Evolutionary conservation across 30 jellyfish, hydroid and myxozoan species (phyloP).

Genomic region (Aurelia coerulea): DNA sequence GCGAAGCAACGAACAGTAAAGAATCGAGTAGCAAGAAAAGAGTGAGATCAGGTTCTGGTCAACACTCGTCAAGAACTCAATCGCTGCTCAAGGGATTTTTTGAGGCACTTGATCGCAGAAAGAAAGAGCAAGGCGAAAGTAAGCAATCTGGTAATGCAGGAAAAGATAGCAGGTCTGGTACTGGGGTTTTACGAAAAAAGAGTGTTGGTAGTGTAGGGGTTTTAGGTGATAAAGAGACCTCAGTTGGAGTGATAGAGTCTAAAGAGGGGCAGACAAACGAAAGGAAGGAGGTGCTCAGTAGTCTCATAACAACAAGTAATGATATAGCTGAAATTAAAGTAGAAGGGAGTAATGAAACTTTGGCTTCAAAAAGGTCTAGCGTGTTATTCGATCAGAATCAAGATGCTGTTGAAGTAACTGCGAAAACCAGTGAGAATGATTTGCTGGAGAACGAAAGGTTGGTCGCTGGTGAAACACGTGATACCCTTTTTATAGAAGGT

Average conservation of each 20-base stretch:
- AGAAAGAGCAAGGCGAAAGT: not conserved
- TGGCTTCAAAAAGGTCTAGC: not conserved
- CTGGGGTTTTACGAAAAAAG: not conserved
- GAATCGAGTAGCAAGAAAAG: conserved; percentile 51
- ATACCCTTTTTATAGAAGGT: too few relatives aligned
- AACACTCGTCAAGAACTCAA: conserved; percentile 52
- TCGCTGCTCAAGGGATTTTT: conserved; percentile 53
- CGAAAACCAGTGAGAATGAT: too few relatives aligned
- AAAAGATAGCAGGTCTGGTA: not conserved
- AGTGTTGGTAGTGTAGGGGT: not conserved
- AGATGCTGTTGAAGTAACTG: too few relatives aligned
- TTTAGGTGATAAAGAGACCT: not conserved
- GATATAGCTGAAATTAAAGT: not conserved
- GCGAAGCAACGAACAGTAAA: conserved; percentile 63
- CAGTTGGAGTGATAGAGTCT: too few relatives aligned
- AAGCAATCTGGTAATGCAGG: not conserved
- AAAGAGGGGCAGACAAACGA: not conserved
- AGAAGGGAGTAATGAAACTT: not conserved
- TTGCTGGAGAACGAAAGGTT: too few relatives aligned
- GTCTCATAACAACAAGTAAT: not conserved
- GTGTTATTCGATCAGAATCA: too few relatives aligned
- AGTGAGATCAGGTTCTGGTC: conserved; percentile 49
- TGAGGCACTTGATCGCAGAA: conserved; percentile 63
- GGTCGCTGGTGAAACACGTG: too few relatives aligned
- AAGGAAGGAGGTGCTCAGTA: not conserved